Base-by-base conservation (phyloP, 2,113 vertebrate genomes). In the Syrmaticus mikado region DNA sequence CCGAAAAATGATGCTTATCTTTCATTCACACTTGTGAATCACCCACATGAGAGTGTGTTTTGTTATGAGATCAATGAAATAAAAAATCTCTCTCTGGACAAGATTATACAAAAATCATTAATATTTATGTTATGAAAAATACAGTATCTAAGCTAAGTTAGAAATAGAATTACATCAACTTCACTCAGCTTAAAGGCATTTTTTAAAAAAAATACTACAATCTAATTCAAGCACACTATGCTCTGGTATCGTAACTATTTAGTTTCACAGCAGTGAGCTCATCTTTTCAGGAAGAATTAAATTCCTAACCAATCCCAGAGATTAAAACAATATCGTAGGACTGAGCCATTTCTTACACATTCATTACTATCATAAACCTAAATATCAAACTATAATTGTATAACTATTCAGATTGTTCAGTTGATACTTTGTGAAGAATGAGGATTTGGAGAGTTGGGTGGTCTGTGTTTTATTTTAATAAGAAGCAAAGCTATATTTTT, bases 401-500 rank as follows among this genome's bases (percentile, higher is more conserved):
- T 87, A 93, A 94, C 65, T 72, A 40, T 61, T 93, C 60, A 83
- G 55, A 64, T 77, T 87, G 53, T 72, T 96, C 76, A 74, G 64
- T 84, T 53, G 55, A 68, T 34, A 93, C 7, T 24, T 71, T 73
- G 72, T 55, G 65, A 91, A 94, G 84, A 85, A 95, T 85, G 82
- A 68, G 82, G 88, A 83, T 95, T 90, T 87, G 76, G 50, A 93
- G 75, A 87, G 74, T 92, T 97, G 96, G 96, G 97, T 96, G 96
- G 96, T 97, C 94, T 97, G 92, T 97, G 96, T 94, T 97, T 96
- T 95, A 92, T 95, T 97, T 97, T 97, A 96, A 93, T 96, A 97
- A 95, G 93, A 97, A 93, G 96, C 96, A 97, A 97, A 97, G 96
- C 96, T 97, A 97, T 98, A 97, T 98, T 98, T 98, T 97, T 97